Evolutionary conservation across 2,888 invertebrate genomes (phyloP).

Genomic region (Synergus laeviventris): DNA sequence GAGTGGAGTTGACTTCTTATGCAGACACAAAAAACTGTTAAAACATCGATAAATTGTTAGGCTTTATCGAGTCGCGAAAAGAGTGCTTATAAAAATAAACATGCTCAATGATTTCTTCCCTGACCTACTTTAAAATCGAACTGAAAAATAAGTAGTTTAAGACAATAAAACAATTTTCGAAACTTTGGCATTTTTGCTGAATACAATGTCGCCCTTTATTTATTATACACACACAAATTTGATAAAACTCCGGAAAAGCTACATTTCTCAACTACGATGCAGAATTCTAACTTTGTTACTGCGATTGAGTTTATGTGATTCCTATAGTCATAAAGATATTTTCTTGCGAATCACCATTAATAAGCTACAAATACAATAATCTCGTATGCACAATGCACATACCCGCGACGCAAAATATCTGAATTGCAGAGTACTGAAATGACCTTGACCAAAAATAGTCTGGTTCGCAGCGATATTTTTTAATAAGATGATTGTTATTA

Average conservation of each 20-base stretch:
- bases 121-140: background rate
- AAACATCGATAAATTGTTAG: no score
- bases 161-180: no score
- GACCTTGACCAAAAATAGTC: conserved; percentile 22
- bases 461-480: background rate
- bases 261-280: no score
- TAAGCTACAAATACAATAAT: background rate
- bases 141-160: background rate
- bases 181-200: no score
- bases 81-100: no score
- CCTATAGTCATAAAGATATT: conserved; percentile 22
- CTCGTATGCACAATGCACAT: background rate
- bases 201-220: background rate
- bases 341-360: conserved; percentile 10
- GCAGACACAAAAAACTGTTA: no score
- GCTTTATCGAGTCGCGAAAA: no score
- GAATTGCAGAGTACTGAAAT: background rate
- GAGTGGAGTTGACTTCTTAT: background rate
- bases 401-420: background rate
- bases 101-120: no score
- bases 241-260: no score
- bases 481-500: background rate
- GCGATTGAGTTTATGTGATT: conserved; percentile 15
- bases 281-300: background rate
- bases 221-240: background rate